phyloP scores from a whole-genome alignment of 1,140 invertebrate genomes.

The Eumeta japonica region DNA sequence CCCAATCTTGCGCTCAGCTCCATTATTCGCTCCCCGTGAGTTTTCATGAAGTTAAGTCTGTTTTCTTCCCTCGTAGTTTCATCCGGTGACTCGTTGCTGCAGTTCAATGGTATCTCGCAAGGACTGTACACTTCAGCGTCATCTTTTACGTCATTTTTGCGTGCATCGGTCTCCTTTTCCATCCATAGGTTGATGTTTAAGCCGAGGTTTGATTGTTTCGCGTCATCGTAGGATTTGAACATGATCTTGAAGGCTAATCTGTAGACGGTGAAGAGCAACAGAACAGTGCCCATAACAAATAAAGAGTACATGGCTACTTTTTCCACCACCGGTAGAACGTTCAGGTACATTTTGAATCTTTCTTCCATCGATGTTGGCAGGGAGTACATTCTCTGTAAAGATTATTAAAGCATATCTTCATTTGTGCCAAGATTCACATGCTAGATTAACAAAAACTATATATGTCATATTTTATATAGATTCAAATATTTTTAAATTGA shows the following conservation, averaged over 20 bases:
- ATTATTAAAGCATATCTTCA: no score
- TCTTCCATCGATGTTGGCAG: constrained; percentile 62
- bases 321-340: constrained; percentile 64
- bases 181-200: constrained; percentile 26
- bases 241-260: constrained; percentile 41
- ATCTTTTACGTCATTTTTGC: constrained; percentile 5
- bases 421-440: background rate
- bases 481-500: background rate
- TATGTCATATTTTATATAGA: background rate
- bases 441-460: background rate
- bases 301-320: constrained; percentile 60
- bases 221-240: constrained; percentile 29
- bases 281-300: constrained; percentile 53
- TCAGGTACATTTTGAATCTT: constrained; percentile 72
- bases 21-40: constrained; percentile 34
- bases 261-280: constrained; percentile 31
- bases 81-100: constrained; percentile 25
- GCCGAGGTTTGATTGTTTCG: constrained; percentile 18
- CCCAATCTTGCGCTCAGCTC: constrained; percentile 33
- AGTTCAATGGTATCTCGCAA: constrained; percentile 40
- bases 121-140: constrained; percentile 32
- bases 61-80: constrained; percentile 14
- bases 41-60: constrained; percentile 24
- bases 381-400: constrained; percentile 66
- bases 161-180: constrained; percentile 19